Evolutionary conservation across 2,888 invertebrate species (phyloP), one percentile per base, ranked within the genome.

Genomic region (Platerodrilus igneus): DNA sequence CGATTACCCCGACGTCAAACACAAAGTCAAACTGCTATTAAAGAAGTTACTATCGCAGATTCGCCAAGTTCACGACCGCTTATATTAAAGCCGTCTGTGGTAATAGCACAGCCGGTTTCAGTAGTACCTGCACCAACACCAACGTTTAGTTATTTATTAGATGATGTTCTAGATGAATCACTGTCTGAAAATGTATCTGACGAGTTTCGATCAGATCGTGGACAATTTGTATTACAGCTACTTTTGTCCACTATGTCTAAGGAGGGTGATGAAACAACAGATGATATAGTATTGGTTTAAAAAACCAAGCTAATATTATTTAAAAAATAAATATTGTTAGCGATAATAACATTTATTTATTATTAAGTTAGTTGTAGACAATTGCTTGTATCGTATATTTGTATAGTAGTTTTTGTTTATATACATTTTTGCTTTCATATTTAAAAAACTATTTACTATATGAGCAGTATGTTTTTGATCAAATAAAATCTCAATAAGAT

Each of bases 191-290:
- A 14, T 3, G 68, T 69, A 36, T 60, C 70, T 39, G 78, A 78
- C 53, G 67, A 73, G 53, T 72, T 75, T 54, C 72, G 76, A 44
- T 76, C 77, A 45, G 79, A 82, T 65, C 73, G 77, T 45, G 76
- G 76, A 60, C 71, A 79, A 57, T 85, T 82, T 68, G 78, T 83
- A 47, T 81, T 83, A 67, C 79, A 83, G 65, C 66, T 85, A 52
- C 66, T 83, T 52, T 67, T 83, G 53, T 78, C 79, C 23, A 75
- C 80, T 8, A 9, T 35, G n/a, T 17, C 26, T 4, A 25, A 25
- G n/a, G n/a, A n/a, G n/a, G n/a, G 10, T 25, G 5, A 9, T 6
- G 26, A 25, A 25, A 25, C 5, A 6, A 25, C 9, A n/a, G 10
- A 25, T n/a, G 6, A 25, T 25, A 25, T 25, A 25, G 10, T 25